Conservation (phyloP, 2,888 invertebrate species). For the Physocephala rufipes region DNA sequence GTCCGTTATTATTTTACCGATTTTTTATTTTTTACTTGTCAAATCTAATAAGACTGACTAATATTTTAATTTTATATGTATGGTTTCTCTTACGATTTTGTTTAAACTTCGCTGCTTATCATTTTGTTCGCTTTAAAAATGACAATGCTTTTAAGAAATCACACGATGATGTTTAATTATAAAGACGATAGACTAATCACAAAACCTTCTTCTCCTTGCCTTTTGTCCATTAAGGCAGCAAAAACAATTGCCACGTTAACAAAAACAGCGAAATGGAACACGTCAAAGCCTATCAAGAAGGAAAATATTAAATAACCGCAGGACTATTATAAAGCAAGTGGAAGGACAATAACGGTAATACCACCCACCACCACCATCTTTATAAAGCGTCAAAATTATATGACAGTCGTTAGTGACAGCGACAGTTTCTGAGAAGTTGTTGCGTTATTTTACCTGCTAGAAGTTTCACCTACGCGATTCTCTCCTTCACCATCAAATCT, state of each 20-base stretch:
- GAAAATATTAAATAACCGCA: neutral
- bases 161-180: neutral
- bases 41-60: too few species aligned
- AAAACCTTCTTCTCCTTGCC: too few species aligned
- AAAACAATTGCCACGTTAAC: too few species aligned
- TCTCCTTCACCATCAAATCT: neutral
- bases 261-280: too few species aligned
- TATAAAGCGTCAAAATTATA: conserved; percentile 12
- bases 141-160: neutral
- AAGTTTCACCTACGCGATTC: neutral
- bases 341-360: neutral
- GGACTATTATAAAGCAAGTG: neutral
- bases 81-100: too few species aligned
- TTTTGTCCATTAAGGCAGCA: too few species aligned
- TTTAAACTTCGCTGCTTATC: too few species aligned
- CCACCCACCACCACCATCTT: neutral
- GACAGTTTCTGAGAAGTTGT: conserved; percentile 36
- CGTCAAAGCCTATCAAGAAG: neutral
- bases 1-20: too few species aligned
- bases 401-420: conserved; percentile 27
- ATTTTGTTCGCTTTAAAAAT: too few species aligned
- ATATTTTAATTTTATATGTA: too few species aligned
- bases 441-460: neutral
- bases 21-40: too few species aligned
- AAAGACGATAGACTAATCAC: neutral